Base-by-base conservation (phyloP, 2,888 invertebrate species). In the Dyspetes luteomarginatus region DNA sequence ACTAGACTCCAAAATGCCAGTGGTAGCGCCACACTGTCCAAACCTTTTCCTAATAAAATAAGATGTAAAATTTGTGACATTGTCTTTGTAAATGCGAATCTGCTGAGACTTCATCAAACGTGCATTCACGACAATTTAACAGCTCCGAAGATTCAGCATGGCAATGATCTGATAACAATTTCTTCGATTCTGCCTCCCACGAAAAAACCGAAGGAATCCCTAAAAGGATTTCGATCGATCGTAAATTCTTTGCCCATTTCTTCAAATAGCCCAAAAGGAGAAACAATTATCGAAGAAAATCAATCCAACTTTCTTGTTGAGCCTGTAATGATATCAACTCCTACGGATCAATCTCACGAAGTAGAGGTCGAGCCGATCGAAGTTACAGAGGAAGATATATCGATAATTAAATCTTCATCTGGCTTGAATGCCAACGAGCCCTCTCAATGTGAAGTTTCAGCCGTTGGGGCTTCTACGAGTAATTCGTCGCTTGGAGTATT, bases 271-370 rank as follows among this genome's bases (percentile, higher is more conserved):
- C 15, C 12, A 2, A 41, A 41, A 12, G 17, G 17, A 12, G 41
- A 12, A 1, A 9, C 4, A n/a, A 7, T 12, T 36, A 12, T 36
- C 12, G 19, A 26, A 5, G 30, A 3, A 30, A 3, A 24, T 43
- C 45, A 22, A n/a, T 12, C 9, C 2, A 19, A 2, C 9, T 4
- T 30, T 1, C 50, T 62, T 43, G 62, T 62, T 26, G 50, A 72
- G 48, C 41, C 24, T 5, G 41, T 72, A 22, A 17, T 41, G 36
- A 12, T 41, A 52, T 52, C 72, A n/a, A 52, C 19, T 24, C 22
- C 43, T 9, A 3, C 15, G 9, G n/a, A n/a, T n/a, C n/a, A n/a
- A n/a, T n/a, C n/a, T n/a, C n/a, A n/a, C n/a, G n/a, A n/a, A n/a
- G n/a, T n/a, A n/a, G n/a, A n/a, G n/a, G n/a, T n/a, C n/a, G n/a